Conservation (phyloP, 2,113 vertebrate genomes). For the Grus americana region DNA sequence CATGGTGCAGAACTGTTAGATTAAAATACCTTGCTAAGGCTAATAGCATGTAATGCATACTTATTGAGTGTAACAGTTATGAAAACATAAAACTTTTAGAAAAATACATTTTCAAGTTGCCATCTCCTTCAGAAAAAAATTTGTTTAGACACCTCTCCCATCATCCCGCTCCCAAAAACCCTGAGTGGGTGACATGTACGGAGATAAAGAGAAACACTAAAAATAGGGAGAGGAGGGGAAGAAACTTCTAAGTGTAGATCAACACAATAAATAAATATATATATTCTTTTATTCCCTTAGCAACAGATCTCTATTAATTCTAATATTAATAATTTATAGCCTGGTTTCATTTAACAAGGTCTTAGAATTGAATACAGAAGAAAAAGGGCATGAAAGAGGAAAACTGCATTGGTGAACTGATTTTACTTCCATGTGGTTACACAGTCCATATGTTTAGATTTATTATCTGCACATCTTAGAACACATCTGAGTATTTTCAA, state of each 20-base stretch:
- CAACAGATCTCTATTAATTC: constrained; percentile 56
- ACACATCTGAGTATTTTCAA: constrained; percentile 22
- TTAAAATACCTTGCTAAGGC: constrained; percentile 63
- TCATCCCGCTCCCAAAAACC: not conserved
- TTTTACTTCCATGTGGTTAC: constrained; percentile 31
- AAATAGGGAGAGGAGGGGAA: not conserved
- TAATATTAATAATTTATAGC: constrained; percentile 65
- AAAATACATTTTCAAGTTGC: not conserved
- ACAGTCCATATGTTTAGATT: not conserved
- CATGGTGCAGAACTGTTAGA: constrained; percentile 65
- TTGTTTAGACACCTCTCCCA: not conserved
- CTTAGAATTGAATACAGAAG: constrained; percentile 33
- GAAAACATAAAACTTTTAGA: constrained; percentile 30
- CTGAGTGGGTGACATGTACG: not conserved
- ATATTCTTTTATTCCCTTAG: constrained; percentile 24
- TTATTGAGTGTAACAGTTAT: constrained; percentile 56
- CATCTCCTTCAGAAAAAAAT: not conserved
- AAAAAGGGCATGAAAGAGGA: not conserved
- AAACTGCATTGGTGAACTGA: constrained; percentile 16
- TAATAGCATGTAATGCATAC: constrained; percentile 67
- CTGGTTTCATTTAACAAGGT: constrained; percentile 33
- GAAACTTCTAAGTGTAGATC: constrained; percentile 10
- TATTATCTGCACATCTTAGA: constrained; percentile 21
- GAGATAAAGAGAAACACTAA: not conserved
- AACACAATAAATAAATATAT: not conserved